A percentile compares a stretch with the other conserved stretches of the same genome.
Evolutionary conservation across 2,113 vertebrate genomes (phyloP).

Genomic region (Anoplopoma fimbria): DNA sequence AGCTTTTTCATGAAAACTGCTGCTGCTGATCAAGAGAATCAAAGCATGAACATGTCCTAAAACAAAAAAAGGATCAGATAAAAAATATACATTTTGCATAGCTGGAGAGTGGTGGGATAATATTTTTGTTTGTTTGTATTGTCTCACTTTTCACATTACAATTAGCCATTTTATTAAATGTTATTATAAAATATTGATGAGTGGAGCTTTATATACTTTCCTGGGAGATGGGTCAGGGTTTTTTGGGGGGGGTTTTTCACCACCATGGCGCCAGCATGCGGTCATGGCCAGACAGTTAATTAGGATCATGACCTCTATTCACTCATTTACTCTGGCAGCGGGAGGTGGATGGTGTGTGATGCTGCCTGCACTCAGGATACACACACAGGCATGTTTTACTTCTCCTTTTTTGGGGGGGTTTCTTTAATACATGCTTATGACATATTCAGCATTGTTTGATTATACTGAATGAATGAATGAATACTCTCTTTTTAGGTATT

Average conservation of each 20-base stretch:
- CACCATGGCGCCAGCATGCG: constrained; percentile 22
- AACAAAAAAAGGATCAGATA: background rate
- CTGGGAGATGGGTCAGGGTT: background rate
- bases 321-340: constrained; percentile 38
- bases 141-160: background rate
- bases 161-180: background rate
- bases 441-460: background rate
- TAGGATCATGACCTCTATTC: constrained; percentile 49
- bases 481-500: background rate
- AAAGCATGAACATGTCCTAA: fast-evolving
- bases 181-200: background rate
- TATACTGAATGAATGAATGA: background rate
- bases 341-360: background rate
- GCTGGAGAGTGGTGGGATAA: background rate
- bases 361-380: background rate
- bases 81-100: background rate
- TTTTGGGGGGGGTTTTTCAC: background rate
- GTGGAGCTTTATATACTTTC: constrained; percentile 9
- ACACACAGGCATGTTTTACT: background rate
- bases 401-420: background rate
- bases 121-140: background rate
- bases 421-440: background rate
- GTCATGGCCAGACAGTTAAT: constrained; percentile 48
- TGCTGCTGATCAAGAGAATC: background rate
- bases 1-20: background rate